Percentiles rank a stretch among this genome's conserved stretches.
Evolutionary conservation across 2,797 vertebrate species (phyloP).

Genomic region (Epinephelus awoara): DNA sequence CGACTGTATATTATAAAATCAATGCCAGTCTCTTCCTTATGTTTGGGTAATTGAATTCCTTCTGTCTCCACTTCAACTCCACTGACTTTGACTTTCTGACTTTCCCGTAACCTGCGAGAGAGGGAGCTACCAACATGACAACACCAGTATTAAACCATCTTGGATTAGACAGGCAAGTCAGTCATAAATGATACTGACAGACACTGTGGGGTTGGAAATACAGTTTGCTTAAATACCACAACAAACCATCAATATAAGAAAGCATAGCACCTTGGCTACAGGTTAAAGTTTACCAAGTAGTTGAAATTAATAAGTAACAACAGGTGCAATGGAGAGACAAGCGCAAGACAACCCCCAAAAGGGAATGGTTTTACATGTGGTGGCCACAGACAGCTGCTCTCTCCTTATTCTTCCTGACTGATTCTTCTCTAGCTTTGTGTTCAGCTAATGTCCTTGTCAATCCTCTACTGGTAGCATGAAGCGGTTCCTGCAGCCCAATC

Average conservation of each 20-base stretch:
- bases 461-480: no score
- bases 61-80: neutral
- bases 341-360: no score
- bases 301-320: neutral
- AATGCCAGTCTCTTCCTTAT: neutral
- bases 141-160: neutral
- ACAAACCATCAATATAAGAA: neutral
- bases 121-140: neutral
- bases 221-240: neutral
- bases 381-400: no score
- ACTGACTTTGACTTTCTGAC: neutral
- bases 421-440: no score
- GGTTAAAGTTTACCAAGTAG: neutral
- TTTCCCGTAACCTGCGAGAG: neutral
- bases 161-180: neutral
- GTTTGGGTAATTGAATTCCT: neutral
- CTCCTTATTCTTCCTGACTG: no score
- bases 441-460: no score
- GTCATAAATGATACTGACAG: no score
- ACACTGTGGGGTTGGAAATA: neutral
- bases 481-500: no score
- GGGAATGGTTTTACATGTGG: no score
- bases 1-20: neutral
- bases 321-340: no score
- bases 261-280: neutral